Conservation (phyloP, 1,140 invertebrate genomes). For the Polyergus mexicanus region DNA sequence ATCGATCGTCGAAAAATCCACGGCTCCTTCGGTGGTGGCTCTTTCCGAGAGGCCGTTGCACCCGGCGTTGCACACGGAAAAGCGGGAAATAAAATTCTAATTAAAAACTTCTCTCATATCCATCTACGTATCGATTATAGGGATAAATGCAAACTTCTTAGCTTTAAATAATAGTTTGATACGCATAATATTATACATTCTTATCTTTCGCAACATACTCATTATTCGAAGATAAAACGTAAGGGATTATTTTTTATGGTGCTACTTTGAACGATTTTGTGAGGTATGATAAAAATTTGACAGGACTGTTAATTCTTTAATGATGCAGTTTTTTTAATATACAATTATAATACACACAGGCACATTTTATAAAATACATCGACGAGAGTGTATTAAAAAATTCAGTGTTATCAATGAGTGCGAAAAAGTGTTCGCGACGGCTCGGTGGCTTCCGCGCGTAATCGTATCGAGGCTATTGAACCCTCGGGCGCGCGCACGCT, state of each 20-base stretch:
- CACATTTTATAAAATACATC: neutral
- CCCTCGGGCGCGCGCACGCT: conserved; percentile 4
- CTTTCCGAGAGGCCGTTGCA: conserved; percentile 47
- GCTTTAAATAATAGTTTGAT: neutral
- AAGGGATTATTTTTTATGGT: too few relatives aligned
- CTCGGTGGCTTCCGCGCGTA: conserved; percentile 26
- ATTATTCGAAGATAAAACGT: too few relatives aligned
- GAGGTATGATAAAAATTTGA: neutral
- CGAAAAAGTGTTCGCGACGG: conserved; percentile 38
- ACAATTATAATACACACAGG: neutral
- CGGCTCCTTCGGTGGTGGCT: conserved; percentile 50
- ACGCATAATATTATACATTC: too few relatives aligned
- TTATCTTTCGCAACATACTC: too few relatives aligned
- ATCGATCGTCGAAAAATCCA: conserved; percentile 74
- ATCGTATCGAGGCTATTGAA: conserved; percentile 62
- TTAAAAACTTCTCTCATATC: neutral
- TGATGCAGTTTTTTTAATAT: neutral
- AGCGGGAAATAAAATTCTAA: neutral
- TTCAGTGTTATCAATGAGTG: neutral
- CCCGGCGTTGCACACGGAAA: conserved; percentile 29
- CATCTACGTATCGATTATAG: neutral
- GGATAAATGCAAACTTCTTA: neutral
- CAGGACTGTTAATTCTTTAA: neutral
- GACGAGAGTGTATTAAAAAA: neutral
- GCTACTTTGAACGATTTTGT: too few relatives aligned